Conservation (phyloP, 2,113 vertebrate species). For the Manacus vitellinus region DNA sequence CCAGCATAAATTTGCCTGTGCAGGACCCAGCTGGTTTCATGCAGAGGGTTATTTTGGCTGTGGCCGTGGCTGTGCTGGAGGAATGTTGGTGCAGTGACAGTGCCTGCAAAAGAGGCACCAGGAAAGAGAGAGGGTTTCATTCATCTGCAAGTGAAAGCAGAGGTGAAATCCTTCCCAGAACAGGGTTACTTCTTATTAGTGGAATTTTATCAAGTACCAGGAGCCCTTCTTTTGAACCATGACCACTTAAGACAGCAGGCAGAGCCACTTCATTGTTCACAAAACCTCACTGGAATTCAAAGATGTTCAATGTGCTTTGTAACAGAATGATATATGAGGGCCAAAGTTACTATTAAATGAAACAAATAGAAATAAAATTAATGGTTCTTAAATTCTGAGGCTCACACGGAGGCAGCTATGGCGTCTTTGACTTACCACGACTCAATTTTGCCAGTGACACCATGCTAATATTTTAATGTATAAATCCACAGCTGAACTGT, state of each 20-base stretch:
- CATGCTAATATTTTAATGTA: background rate
- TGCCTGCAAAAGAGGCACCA: background rate
- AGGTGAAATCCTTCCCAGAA: background rate
- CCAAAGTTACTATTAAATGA: background rate
- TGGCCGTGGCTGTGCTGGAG: background rate
- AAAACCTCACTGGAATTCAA: background rate
- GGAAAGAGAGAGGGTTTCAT: background rate
- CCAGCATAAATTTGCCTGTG: accelerated
- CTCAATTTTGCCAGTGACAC: background rate
- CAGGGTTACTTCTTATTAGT: background rate
- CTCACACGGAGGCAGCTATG: accelerated
- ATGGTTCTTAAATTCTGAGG: background rate
- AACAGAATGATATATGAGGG: background rate
- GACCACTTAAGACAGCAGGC: background rate
- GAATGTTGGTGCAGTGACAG: background rate
- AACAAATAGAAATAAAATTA: background rate
- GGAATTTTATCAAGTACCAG: background rate
- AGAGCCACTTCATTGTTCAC: background rate
- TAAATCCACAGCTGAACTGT: background rate
- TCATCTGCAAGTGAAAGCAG: background rate
- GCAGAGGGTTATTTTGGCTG: background rate
- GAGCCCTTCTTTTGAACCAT: background rate
- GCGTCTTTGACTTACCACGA: background rate
- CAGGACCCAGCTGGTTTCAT: background rate
- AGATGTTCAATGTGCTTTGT: background rate